phyloP scores from a whole-genome alignment of 2,113 vertebrate genomes.

The Salvelinus alpinus region DNA sequence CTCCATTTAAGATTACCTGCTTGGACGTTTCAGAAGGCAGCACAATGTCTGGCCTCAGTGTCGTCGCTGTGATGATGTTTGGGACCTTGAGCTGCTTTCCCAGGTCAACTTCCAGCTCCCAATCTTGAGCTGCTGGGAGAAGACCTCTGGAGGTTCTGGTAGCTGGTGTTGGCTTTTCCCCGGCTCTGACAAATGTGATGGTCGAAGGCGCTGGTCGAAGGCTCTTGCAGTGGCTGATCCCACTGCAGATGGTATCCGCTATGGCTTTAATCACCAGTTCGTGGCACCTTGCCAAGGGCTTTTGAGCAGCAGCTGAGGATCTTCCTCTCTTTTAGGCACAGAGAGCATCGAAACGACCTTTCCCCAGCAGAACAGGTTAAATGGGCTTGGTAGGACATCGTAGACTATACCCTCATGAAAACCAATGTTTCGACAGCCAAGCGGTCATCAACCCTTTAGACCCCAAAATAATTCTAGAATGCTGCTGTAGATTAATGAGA shows the following conservation, averaged over 20 bases:
- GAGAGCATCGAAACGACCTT: slow-evolving; percentile 2
- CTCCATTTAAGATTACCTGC: slow-evolving; percentile 6
- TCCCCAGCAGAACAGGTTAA: slow-evolving; percentile 5
- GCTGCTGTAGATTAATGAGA: too few relatives aligned
- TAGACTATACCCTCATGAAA: background rate
- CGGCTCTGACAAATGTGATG: background rate
- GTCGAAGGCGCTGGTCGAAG: background rate
- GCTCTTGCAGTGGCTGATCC: background rate
- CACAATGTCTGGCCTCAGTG: slow-evolving; percentile 13
- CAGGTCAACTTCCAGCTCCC: slow-evolving; percentile 1
- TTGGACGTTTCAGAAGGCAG: background rate
- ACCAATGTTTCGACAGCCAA: too few relatives aligned
- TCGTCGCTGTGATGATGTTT: background rate
- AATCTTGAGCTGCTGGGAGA: slow-evolving; percentile 3
- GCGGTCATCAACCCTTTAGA: too few relatives aligned
- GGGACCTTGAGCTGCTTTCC: background rate
- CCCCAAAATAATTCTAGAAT: too few relatives aligned
- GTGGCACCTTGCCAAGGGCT: slow-evolving; percentile 7
- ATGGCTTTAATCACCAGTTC: slow-evolving; percentile 8
- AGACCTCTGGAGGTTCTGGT: background rate
- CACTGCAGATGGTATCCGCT: background rate
- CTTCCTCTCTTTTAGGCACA: background rate
- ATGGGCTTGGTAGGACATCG: slow-evolving; percentile 1
- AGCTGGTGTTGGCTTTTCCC: background rate
- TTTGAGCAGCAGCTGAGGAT: background rate